Conservation (phyloP, 2,113 vertebrate species). For the Saiga tatarica region DNA sequence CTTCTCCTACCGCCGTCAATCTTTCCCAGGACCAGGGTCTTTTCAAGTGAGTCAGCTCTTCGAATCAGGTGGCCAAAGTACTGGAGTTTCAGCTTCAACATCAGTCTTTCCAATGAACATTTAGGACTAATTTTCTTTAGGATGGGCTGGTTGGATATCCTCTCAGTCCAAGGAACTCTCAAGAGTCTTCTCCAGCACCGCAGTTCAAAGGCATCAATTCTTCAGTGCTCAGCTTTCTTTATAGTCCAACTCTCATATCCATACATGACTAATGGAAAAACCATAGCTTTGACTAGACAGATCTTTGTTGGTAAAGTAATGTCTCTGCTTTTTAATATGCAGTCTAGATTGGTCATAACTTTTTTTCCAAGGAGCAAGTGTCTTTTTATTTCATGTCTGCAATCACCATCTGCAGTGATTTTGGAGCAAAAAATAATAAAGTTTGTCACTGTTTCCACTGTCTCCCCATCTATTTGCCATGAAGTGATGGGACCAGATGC, state of each 20-base stretch:
- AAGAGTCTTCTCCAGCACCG: background rate
- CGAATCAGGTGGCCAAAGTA: background rate
- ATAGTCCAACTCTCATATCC: background rate
- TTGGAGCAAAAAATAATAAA: background rate
- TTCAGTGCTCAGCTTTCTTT: background rate
- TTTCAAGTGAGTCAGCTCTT: background rate
- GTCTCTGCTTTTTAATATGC: background rate
- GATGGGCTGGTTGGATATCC: background rate
- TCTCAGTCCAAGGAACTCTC: background rate
- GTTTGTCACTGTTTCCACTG: background rate
- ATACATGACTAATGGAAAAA: background rate
- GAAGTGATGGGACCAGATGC: background rate
- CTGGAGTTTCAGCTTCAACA: background rate
- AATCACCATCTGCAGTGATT: background rate
- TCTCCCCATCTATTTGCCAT: background rate
- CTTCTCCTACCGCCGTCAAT: fast-evolving
- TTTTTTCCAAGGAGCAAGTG: background rate
- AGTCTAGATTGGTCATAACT: background rate
- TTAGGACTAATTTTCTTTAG: background rate
- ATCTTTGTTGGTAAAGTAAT: background rate
- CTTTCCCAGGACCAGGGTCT: background rate
- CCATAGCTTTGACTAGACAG: background rate
- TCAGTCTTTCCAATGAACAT: background rate
- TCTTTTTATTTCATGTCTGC: background rate
- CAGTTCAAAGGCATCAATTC: background rate